These are phyloP conservation scores for Burhinus bistriatus DNA, from an alignment of 2,113 vertebrate species.

Conservation along the genomic window DNA sequence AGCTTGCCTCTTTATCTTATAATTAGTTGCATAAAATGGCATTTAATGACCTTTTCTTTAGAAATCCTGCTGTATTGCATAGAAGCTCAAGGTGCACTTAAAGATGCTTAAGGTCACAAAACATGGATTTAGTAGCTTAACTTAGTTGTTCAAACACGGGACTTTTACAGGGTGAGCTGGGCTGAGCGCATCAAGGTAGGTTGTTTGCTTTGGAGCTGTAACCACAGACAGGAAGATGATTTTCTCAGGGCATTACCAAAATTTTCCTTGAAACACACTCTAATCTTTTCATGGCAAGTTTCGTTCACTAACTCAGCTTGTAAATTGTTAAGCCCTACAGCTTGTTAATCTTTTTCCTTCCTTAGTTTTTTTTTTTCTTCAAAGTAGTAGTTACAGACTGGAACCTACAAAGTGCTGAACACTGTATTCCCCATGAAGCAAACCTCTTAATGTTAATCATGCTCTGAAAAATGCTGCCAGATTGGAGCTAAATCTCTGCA, in stretches of 20 bases:
- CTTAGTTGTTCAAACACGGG: neutral
- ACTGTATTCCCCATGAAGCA: neutral
- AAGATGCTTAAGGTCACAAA: neutral
- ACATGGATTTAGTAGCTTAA: neutral
- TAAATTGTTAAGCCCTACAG: neutral
- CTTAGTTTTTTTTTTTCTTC: neutral
- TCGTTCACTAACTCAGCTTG: neutral
- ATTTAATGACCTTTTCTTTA: neutral
- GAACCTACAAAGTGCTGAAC: constrained; percentile 13
- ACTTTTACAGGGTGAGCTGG: neutral
- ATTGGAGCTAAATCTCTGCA: constrained; percentile 35
- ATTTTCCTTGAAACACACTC: neutral
- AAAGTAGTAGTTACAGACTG: neutral
- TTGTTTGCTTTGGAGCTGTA: neutral
- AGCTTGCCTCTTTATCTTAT: neutral
- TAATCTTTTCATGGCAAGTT: neutral
- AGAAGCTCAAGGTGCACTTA: neutral
- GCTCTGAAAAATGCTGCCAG: constrained; percentile 7
- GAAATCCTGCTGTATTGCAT: neutral
- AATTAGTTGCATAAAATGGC: neutral
- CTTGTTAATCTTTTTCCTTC: neutral
- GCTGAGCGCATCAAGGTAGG: neutral
- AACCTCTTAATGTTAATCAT: constrained; percentile 39
- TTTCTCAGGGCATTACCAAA: neutral
- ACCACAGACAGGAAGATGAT: neutral